phyloP scores from a whole-genome alignment of 2,888 invertebrate species.

The Dasypolia templi region DNA sequence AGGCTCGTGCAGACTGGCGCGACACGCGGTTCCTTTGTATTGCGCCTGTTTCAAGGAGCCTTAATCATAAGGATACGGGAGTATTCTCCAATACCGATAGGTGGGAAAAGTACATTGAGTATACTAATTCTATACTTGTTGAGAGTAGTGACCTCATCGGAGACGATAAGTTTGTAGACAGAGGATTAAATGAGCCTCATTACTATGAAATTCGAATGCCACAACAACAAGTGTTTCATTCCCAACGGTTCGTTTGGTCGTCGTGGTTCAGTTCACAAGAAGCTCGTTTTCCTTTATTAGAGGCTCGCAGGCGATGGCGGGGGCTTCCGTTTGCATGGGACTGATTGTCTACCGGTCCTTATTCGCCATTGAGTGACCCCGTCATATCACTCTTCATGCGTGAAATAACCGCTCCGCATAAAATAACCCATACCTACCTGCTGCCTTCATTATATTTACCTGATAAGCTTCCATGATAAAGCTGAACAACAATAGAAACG shows the following conservation, averaged over 20 bases:
- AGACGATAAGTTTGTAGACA: constrained; percentile 14
- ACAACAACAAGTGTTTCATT: constrained; percentile 68
- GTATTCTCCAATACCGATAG: constrained; percentile 10
- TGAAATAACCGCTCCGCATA: constrained; percentile 55
- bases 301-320: constrained; percentile 64
- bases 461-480: constrained; percentile 21
- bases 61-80: too few relatives aligned
- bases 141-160: constrained; percentile 13
- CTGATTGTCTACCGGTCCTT: constrained; percentile 72
- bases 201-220: constrained; percentile 43
- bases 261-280: constrained; percentile 78
- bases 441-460: constrained; percentile 32
- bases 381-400: constrained; percentile 64
- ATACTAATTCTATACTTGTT: constrained; percentile 22
- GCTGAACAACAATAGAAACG: background rate
- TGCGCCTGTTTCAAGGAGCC: too few relatives aligned
- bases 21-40: too few relatives aligned
- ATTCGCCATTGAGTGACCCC: constrained; percentile 72
- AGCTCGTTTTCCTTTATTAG: constrained; percentile 78
- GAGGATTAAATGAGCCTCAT: constrained; percentile 20
- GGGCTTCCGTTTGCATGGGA: constrained; percentile 77
- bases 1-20: too few relatives aligned
- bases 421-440: constrained; percentile 39
- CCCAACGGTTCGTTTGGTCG: constrained; percentile 76
- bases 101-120: constrained; percentile 9